A percentile compares a stretch with the other conserved stretches of the same genome.
These are phyloP conservation scores for Spinibarbus caldwelli DNA, from an alignment of 2,797 vertebrate genomes.

Conservation along the genomic window DNA sequence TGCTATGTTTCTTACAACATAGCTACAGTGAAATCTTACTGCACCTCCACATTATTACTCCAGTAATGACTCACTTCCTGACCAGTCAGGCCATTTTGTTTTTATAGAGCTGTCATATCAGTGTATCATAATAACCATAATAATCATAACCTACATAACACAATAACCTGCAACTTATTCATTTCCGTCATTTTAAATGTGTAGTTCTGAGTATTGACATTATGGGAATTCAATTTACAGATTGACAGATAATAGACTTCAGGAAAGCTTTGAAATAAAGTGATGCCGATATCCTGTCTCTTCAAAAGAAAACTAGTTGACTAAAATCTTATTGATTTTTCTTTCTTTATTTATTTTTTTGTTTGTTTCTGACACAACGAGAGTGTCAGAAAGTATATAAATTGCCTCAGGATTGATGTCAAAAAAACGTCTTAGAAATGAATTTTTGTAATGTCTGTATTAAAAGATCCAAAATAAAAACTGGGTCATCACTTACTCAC, in stretches of 20 bases:
- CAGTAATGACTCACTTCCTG: background rate
- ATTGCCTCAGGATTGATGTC: background rate
- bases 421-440: background rate
- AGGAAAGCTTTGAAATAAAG: constrained; percentile 30
- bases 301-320: constrained; percentile 14
- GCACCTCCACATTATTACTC: background rate
- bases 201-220: background rate
- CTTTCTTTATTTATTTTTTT: too few species aligned
- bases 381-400: background rate
- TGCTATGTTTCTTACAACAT: constrained; percentile 19
- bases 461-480: too few species aligned
- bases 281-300: background rate
- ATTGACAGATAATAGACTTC: constrained; percentile 23
- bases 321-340: background rate
- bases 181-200: background rate
- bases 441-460: background rate
- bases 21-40: constrained; percentile 9
- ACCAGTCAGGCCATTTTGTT: background rate
- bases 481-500: background rate
- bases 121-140: background rate
- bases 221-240: constrained; percentile 10
- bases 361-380: background rate
- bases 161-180: background rate
- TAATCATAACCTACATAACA: background rate
- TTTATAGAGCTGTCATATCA: background rate